Percentiles rank a stretch among this genome's conserved stretches.
phyloP scores from a whole-genome alignment of 1,140 invertebrate genomes.

The silkworm (Bombyx mori) region DNA sequence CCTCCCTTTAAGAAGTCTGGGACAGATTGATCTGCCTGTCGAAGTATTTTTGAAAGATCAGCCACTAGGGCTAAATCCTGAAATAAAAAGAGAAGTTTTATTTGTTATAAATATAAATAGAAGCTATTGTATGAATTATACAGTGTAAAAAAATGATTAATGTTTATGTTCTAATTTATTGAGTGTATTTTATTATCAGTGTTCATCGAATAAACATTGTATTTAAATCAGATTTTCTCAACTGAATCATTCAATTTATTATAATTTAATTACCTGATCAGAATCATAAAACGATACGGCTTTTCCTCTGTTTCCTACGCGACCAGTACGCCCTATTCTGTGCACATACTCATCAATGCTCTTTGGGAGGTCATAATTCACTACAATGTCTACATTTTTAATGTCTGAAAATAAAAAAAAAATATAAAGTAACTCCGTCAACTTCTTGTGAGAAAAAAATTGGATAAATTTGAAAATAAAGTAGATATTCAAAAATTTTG shows the following conservation, averaged over 20 bases:
- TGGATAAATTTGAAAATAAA: too few relatives aligned
- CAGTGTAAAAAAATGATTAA: not conserved
- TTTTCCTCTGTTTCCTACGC: slow-evolving; percentile 91
- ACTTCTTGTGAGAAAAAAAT: too few relatives aligned
- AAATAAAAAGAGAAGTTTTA: not conserved
- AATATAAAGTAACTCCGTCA: not conserved
- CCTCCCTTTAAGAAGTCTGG: slow-evolving; percentile 75
- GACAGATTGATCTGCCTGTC: slow-evolving; percentile 75
- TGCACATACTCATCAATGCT: slow-evolving; percentile 95
- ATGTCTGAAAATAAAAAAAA: slow-evolving; percentile 75
- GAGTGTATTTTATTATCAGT: not conserved
- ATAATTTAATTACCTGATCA: slow-evolving; percentile 46
- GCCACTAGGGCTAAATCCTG: slow-evolving; percentile 74
- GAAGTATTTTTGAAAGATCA: slow-evolving; percentile 81
- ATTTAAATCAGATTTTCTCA: not conserved
- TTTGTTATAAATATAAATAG: not conserved
- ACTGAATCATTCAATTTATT: not conserved
- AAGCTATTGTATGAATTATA: not conserved
- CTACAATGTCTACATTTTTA: slow-evolving; percentile 86
- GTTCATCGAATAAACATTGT: not conserved
- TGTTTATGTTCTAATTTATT: not conserved
- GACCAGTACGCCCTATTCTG: slow-evolving; percentile 93
- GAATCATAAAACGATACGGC: slow-evolving; percentile 91
- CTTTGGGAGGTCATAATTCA: slow-evolving; percentile 93
- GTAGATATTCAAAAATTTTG: too few relatives aligned